A percentile compares a stretch with the other conserved stretches of the same genome.
These are phyloP conservation scores for Erinaceus europaeus DNA, from an alignment of 2,113 vertebrate species.

Conservation along the genomic window DNA sequence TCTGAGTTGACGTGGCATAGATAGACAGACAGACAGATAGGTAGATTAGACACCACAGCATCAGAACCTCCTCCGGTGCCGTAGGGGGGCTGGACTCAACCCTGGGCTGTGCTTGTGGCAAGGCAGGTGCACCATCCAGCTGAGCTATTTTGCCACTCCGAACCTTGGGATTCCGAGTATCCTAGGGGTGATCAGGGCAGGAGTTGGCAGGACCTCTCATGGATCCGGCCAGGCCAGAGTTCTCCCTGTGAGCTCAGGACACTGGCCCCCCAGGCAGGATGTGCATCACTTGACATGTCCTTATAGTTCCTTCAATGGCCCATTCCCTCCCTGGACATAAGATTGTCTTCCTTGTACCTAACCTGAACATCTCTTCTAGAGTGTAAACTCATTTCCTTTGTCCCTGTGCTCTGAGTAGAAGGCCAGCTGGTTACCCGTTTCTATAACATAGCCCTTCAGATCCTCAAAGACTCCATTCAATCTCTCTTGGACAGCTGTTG, in stretches of 20 bases:
- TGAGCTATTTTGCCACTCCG: no score
- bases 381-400: conserved; percentile 41
- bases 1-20: no score
- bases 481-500: conserved; percentile 23
- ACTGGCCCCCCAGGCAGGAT: background rate
- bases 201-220: no score
- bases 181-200: no score
- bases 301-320: background rate
- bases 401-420: conserved; percentile 4
- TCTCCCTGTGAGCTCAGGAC: background rate
- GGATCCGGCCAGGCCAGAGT: no score
- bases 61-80: no score
- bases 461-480: conserved; percentile 38
- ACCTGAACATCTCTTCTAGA: conserved; percentile 16
- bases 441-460: conserved; percentile 36
- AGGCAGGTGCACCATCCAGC: no score
- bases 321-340: background rate
- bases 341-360: conserved; percentile 23
- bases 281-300: background rate
- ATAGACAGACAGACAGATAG: no score
- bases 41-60: no score
- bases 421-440: conserved; percentile 45
- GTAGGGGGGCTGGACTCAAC: no score
- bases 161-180: no score
- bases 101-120: no score